Conservation (phyloP, 2,113 vertebrate genomes). For the Chaenocephalus aceratus region DNA sequence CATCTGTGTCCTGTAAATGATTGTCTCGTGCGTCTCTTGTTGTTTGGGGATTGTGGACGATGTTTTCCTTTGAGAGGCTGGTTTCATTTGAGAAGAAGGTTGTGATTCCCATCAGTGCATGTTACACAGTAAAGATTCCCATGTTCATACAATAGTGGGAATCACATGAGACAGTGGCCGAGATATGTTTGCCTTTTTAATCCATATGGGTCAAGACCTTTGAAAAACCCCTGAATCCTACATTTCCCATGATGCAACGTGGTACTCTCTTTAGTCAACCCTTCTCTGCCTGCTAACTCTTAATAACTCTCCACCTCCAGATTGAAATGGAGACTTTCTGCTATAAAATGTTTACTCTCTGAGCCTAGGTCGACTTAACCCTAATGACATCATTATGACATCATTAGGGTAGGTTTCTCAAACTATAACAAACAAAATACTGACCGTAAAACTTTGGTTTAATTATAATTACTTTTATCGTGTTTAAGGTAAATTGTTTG, state of each 20-base stretch:
- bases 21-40: conserved; percentile 5
- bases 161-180: neutral
- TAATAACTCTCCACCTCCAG: neutral
- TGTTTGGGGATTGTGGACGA: neutral
- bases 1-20: conserved; percentile 3
- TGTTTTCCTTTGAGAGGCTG: neutral
- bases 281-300: neutral
- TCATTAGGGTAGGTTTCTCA: neutral
- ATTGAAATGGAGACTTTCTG: neutral
- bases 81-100: neutral
- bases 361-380: neutral
- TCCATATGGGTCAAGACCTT: no score
- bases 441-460: no score
- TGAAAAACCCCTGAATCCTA: neutral
- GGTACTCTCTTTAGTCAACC: neutral
- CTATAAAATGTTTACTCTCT: neutral
- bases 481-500: no score
- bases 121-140: neutral
- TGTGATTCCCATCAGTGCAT: neutral
- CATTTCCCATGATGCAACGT: conserved; percentile 13
- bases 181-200: neutral
- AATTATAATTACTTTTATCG: no score
- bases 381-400: neutral
- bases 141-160: neutral
- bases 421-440: neutral